These are phyloP conservation scores for Beaufortia kweichowensis DNA, from an alignment of 2,113 vertebrate species.

Conservation along the genomic window DNA sequence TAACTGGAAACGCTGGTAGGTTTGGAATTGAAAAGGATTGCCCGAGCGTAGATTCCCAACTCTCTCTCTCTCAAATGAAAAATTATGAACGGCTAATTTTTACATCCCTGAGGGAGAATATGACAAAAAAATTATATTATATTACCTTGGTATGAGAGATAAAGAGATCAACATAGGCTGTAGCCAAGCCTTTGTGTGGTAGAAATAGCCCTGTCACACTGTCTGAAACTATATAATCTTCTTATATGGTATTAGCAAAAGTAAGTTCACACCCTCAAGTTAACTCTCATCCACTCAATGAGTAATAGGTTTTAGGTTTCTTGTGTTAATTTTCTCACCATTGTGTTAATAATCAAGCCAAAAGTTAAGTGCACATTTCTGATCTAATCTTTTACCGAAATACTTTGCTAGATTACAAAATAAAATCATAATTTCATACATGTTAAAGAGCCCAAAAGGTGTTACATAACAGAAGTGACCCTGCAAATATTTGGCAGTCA, in stretches of 20 bases:
- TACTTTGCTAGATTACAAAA: no score
- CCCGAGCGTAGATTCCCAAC: not conserved
- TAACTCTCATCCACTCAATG: no score
- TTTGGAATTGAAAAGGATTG: conserved; percentile 41
- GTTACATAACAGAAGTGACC: no score
- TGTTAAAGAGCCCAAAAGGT: no score
- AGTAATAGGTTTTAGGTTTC: no score
- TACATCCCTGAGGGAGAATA: conserved; percentile 31
- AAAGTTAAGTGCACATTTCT: no score
- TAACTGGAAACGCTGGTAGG: conserved; percentile 27
- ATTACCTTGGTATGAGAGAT: conserved; percentile 3
- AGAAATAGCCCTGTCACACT: not conserved
- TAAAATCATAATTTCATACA: no score
- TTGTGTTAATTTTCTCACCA: no score
- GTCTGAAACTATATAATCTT: not conserved
- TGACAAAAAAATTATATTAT: conserved; percentile 19
- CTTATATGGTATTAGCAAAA: no score
- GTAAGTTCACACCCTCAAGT: no score
- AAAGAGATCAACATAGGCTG: not conserved
- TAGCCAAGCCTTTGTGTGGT: not conserved
- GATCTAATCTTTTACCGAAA: no score
- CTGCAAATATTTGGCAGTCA: not conserved
- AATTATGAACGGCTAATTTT: conserved; percentile 46
- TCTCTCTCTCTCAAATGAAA: conserved; percentile 4
- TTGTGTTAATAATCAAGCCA: no score